Evolutionary conservation across 2,797 vertebrate genomes (phyloP).

Genomic region (Lepus townsendii): DNA sequence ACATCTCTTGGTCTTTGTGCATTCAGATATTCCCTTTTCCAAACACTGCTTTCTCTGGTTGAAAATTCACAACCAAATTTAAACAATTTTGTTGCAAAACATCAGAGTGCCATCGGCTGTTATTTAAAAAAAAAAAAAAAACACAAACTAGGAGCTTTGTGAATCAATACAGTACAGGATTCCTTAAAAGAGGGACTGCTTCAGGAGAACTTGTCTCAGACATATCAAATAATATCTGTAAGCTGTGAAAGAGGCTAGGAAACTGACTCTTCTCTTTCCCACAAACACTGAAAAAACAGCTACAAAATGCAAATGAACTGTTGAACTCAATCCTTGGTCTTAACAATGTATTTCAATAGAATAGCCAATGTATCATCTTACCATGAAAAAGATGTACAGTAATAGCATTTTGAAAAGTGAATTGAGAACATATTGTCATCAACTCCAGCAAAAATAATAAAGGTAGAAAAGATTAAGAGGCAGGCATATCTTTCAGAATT

Average conservation of each 20-base stretch:
- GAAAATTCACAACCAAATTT: constrained; percentile 80
- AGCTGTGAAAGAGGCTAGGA: neutral
- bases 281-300: constrained; percentile 67
- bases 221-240: neutral
- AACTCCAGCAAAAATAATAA: constrained; percentile 87
- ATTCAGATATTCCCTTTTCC: constrained; percentile 63
- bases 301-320: constrained; percentile 79
- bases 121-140: neutral
- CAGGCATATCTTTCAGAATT: constrained; percentile 89
- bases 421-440: constrained; percentile 86
- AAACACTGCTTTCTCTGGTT: constrained; percentile 61
- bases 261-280: constrained; percentile 56
- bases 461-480: constrained; percentile 88
- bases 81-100: constrained; percentile 62
- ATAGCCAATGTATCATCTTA: constrained; percentile 65
- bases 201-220: constrained; percentile 13
- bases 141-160: neutral
- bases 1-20: constrained; percentile 56
- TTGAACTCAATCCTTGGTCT: constrained; percentile 80
- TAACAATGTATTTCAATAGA: constrained; percentile 84
- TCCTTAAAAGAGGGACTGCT: constrained; percentile 27
- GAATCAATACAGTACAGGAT: neutral
- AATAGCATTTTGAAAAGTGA: constrained; percentile 86
- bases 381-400: constrained; percentile 74
- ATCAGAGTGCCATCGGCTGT: neutral